Base-by-base conservation (phyloP, 2,113 vertebrate species). In the Halcyon senegalensis region DNA sequence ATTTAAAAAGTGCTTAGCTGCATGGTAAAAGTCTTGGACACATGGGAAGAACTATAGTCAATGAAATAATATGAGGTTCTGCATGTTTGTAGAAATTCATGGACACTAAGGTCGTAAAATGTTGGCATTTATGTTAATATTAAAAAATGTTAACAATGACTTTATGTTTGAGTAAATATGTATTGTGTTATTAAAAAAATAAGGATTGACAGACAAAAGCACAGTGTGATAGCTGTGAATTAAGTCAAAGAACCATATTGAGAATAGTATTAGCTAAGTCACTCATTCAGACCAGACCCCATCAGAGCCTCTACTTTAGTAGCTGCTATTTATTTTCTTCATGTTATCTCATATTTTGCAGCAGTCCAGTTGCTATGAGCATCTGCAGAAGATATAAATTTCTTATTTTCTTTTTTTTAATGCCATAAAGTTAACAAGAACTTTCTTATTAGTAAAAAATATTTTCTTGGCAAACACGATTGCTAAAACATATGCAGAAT, bases 401-500 rank as follows among this genome's bases (percentile, higher is more conserved):
- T 7, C 39, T 75, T 60, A 3, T 56, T 87, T 94, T 92, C 10
- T 25, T 27, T 91, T 68, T 81, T 88, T 63, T 46, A 69, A n/a
- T 91, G 39, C 92, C 63, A 63, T 6, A 20, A 64, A 92, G 44
- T 92, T 86, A 94, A 30, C 10, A 55, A 51, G 35, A 81, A 33
- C 18, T 89, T 94, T 53, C 27, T 43, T 91, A 41, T 79, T 64
- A 33, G 70, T 81, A 53, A 92, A 95, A 56, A 50, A 24, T 1
- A 37, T 82, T 93, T 95, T 93, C 50, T 78, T 70, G 63, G 62
- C 90, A 94, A 93, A 80, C 11, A 67, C 18, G n/a, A 8, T 94
- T 87, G 33, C 74, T 90, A 88, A 63, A 73, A 89, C 68, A 6
- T 73, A 35, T 50, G 25, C 67, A 92, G 59, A 87, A 73, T 60